A percentile compares a stretch with the other conserved stretches of the same genome.
These are phyloP conservation scores for Tortricodes alternella DNA, from an alignment of 2,888 invertebrate species.

Conservation along the genomic window DNA sequence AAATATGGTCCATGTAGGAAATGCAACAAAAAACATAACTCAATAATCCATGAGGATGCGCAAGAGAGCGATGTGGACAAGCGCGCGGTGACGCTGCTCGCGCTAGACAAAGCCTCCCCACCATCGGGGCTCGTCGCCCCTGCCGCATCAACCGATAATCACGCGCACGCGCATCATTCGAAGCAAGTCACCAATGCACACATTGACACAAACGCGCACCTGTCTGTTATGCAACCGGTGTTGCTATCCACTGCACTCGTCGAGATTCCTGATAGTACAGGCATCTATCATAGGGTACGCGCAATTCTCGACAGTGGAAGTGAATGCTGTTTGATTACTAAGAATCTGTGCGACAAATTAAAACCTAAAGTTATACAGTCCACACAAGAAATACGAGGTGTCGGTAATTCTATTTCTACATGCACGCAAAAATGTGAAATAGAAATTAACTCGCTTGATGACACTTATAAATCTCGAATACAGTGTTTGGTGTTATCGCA, in stretches of 20 bases:
- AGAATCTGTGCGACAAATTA: neutral
- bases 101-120: neutral
- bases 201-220: neutral
- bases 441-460: neutral
- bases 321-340: neutral
- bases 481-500: neutral
- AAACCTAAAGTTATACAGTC: neutral
- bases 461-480: neutral
- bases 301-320: neutral
- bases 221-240: neutral
- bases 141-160: neutral
- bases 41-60: neutral
- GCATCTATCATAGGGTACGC: neutral
- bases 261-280: neutral
- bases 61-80: neutral
- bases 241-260: neutral
- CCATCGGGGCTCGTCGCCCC: neutral
- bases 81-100: neutral
- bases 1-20: neutral
- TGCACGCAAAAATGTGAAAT: neutral
- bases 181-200: neutral
- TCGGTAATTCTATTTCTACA: neutral
- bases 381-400: neutral
- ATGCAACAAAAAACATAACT: neutral
- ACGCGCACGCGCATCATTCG: neutral